Evolutionary conservation across 2,888 invertebrate genomes (phyloP), one percentile per base, ranked within the genome.

Genomic region (Laspeyria flexula): DNA sequence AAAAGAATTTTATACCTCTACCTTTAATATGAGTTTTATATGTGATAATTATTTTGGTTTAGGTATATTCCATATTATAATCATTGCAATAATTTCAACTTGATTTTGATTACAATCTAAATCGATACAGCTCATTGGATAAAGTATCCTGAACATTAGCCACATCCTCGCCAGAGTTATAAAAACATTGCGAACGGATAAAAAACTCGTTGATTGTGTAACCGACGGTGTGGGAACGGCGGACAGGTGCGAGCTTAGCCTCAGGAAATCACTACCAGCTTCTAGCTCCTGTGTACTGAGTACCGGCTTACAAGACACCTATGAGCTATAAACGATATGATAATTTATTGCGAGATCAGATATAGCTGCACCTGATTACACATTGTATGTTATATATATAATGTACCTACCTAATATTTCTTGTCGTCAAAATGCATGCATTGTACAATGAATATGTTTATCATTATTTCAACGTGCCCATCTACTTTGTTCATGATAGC

Each of bases 171-270:
- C 71, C 64, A 55, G 64, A 71, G 39, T 65, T 71, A 76, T 76
- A 83, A 83, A 77, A 80, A 81, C 77, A 81, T 85, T 77, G 86
- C 83, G 66, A 80, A 81, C 79, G 81, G 77, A 86, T 83, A 88
- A 86, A 85, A 88, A 87, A 77, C 81, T 72, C 67, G 85, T 82
- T 85, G 83, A 83, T 86, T 86, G 85, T 84, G 80, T 81, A 84
- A 85, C 77, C 42, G 72, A 75, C 1, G 78, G 83, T 85, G 86
- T 87, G 88, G 87, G 88, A 89, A 88, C 79, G 54, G 37, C 51
- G 67, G 73, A 81, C 88, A 89, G 88, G 88, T 89, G 89, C 79
- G 71, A 55, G 69, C 65, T 57, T 66, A 47, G 81, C 77, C 79
- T 80, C 75, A 81, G 85, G 85, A 86, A 87, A 86, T 86, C 86